Percentiles rank a stretch among this genome's conserved stretches.
These are phyloP conservation scores for Ceyx melanurus DNA, from an alignment of 2,113 vertebrate species.

Conservation along the genomic window DNA sequence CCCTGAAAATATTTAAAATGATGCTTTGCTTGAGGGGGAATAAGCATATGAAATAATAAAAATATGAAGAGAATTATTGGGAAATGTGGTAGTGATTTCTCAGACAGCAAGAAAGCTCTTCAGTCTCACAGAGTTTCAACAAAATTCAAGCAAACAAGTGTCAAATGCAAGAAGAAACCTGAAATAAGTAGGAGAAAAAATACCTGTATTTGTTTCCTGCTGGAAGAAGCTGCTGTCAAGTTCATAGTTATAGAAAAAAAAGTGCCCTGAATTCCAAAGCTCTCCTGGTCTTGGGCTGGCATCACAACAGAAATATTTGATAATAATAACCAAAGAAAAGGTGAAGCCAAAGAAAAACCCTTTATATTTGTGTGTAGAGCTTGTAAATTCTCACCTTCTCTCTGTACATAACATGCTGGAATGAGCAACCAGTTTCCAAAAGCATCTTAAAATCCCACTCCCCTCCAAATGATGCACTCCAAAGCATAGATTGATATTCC, in stretches of 20 bases:
- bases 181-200: background rate
- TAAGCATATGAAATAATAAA: background rate
- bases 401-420: background rate
- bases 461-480: background rate
- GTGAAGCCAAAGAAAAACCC: background rate
- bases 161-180: background rate
- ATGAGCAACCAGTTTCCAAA: background rate
- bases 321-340: background rate
- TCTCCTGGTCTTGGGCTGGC: background rate
- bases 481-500: background rate
- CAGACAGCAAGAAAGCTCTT: background rate
- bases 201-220: background rate
- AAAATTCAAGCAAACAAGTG: constrained; percentile 19
- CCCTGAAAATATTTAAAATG: background rate
- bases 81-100: constrained; percentile 1
- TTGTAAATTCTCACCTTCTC: background rate
- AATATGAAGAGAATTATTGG: background rate
- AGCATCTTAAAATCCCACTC: background rate
- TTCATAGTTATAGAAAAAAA: background rate
- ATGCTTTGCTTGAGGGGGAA: background rate
- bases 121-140: background rate
- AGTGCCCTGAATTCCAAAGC: background rate
- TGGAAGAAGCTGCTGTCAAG: background rate
- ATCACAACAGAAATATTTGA: background rate
- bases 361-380: accelerated